A percentile compares a stretch with the other conserved stretches of the same genome.
Evolutionary conservation across 2,888 invertebrate species (phyloP).

Genomic region (Nasonia oneida): DNA sequence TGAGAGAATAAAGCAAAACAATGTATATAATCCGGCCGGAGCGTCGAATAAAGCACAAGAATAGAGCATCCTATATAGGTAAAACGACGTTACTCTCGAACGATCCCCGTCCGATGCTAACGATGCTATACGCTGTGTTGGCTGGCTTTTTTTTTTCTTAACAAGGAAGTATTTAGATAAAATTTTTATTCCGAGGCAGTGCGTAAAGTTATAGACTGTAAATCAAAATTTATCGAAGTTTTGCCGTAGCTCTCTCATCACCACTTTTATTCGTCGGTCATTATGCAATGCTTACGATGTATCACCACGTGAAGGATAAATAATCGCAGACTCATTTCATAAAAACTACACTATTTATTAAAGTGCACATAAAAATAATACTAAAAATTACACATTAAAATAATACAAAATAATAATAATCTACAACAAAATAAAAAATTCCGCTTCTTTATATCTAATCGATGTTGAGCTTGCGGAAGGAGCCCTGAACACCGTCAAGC

Average conservation of each 20-base stretch:
- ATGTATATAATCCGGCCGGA: too few species aligned
- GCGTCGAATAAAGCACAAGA: too few species aligned
- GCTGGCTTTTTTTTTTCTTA: neutral
- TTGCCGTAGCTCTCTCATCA: neutral
- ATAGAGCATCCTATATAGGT: too few species aligned
- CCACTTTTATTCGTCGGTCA: neutral
- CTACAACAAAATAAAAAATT: neutral
- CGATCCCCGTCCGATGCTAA: too few species aligned
- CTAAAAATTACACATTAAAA: slow-evolving; percentile 22
- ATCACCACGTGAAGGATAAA: neutral
- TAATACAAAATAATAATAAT: slow-evolving; percentile 7
- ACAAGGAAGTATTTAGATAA: neutral
- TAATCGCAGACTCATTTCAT: neutral
- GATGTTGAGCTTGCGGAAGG: slow-evolving; percentile 75
- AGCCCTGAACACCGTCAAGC: slow-evolving; percentile 74
- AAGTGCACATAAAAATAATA: slow-evolving; percentile 25
- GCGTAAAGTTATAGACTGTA: too few species aligned
- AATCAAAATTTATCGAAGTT: neutral
- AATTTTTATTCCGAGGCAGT: too few species aligned
- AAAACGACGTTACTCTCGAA: too few species aligned
- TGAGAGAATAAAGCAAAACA: too few species aligned
- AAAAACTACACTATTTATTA: slow-evolving; percentile 27
- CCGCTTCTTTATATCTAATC: slow-evolving; percentile 66
- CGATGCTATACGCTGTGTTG: too few species aligned
- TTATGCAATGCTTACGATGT: neutral